A percentile compares a stretch with the other conserved stretches of the same genome.
Evolutionary conservation across 2,888 invertebrate species (phyloP).

Genomic region (Caenorhabditis sp.): DNA sequence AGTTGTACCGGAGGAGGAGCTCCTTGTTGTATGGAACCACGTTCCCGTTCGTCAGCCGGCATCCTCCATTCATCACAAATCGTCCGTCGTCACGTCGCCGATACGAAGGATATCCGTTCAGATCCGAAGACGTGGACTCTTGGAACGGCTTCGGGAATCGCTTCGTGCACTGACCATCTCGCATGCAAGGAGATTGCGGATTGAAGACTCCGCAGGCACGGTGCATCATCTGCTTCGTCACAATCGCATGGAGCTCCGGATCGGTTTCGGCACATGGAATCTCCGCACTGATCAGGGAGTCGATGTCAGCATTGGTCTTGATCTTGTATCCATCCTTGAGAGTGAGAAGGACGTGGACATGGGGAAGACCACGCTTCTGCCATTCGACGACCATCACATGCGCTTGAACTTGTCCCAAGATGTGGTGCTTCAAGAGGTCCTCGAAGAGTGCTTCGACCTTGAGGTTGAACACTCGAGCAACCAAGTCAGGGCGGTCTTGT

Average conservation of each 20-base stretch:
- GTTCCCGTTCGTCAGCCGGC: conserved; percentile 8
- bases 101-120: conserved; percentile 83
- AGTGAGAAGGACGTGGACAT: conserved; percentile 77
- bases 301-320: conserved; percentile 22
- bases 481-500: conserved; percentile 76
- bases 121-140: conserved; percentile 76
- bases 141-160: conserved; percentile 81
- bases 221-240: conserved; percentile 75
- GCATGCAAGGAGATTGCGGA: conserved; percentile 83
- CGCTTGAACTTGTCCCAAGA: conserved; percentile 72
- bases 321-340: conserved; percentile 76
- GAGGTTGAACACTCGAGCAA: conserved; percentile 74
- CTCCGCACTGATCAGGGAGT: conserved; percentile 62
- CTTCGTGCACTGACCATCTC: conserved; percentile 83
- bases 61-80: conserved; percentile 70
- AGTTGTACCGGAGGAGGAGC: conserved; percentile 64
- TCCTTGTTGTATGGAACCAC: conserved; percentile 83
- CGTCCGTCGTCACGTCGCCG: conserved; percentile 74
- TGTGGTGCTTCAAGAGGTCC: conserved; percentile 38
- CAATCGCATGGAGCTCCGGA: conserved; percentile 62
- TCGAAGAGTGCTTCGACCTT: conserved; percentile 73
- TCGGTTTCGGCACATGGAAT: conserved; percentile 69
- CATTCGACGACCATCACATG: conserved; percentile 77
- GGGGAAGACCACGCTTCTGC: conserved; percentile 82
- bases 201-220: conserved; percentile 75